Conservation (phyloP, 2,888 invertebrate species). For the Agonopterix subpropinquella region DNA sequence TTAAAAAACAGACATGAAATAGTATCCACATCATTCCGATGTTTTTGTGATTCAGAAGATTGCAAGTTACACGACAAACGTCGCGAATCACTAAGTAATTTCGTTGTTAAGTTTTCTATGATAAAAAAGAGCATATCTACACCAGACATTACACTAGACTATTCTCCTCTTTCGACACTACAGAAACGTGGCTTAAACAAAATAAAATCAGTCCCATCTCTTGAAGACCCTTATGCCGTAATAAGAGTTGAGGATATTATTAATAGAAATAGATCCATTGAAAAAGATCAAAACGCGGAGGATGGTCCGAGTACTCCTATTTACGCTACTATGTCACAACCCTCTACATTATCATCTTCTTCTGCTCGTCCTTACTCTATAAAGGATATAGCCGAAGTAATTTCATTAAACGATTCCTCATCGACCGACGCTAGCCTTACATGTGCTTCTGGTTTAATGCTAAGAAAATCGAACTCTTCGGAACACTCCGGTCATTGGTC, state of each 20-base stretch:
- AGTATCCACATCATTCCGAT: constrained; percentile 52
- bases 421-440: constrained; percentile 50
- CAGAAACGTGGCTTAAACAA: constrained; percentile 36
- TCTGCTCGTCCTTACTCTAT: constrained; percentile 56
- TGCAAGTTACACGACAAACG: constrained; percentile 54
- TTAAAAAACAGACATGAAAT: constrained; percentile 44
- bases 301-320: constrained; percentile 22
- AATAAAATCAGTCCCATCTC: constrained; percentile 52
- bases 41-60: constrained; percentile 57
- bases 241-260: constrained; percentile 45
- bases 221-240: constrained; percentile 59
- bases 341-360: constrained; percentile 45
- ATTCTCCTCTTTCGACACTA: constrained; percentile 46
- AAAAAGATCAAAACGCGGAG: constrained; percentile 17
- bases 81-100: constrained; percentile 39
- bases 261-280: constrained; percentile 25
- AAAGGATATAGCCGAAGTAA: constrained; percentile 61
- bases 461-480: constrained; percentile 61
- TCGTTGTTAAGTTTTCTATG: constrained; percentile 61
- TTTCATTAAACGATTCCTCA: constrained; percentile 50
- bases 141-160: constrained; percentile 56
- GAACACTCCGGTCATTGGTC: constrained; percentile 68
- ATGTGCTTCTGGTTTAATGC: constrained; percentile 55
- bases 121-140: constrained; percentile 67
- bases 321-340: constrained; percentile 45